Evolutionary conservation across 2,888 invertebrate genomes (phyloP).

Genomic region (Xanthia togata): DNA sequence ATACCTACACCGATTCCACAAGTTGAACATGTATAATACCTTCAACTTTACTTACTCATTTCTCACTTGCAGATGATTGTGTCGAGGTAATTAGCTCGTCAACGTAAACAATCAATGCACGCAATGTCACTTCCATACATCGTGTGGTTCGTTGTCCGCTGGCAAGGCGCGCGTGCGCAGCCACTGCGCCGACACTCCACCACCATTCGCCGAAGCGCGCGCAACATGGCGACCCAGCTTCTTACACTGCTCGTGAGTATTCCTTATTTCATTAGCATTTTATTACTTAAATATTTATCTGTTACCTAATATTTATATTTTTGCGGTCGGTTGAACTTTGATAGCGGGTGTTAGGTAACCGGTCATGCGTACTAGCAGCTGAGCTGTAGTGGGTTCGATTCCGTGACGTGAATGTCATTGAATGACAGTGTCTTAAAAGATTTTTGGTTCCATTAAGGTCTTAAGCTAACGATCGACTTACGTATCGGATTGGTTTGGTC

Average conservation of each 20-base stretch:
- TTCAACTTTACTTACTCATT: slow-evolving; percentile 21
- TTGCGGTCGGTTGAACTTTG: slow-evolving; percentile 46
- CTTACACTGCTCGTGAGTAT: slow-evolving; percentile 80
- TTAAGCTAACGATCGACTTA: slow-evolving; percentile 17
- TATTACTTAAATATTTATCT: slow-evolving; percentile 57
- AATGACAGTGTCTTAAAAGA: slow-evolving; percentile 17
- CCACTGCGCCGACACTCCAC: slow-evolving; percentile 79
- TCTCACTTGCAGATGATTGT: slow-evolving; percentile 37
- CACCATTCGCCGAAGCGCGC: slow-evolving; percentile 83
- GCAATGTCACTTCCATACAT: slow-evolving; percentile 74
- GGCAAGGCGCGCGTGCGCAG: slow-evolving; percentile 80
- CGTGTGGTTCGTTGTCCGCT: slow-evolving; percentile 70
- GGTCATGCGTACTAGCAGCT: slow-evolving; percentile 17
- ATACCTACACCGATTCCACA: background rate
- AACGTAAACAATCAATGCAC: slow-evolving; percentile 58
- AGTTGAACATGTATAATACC: background rate
- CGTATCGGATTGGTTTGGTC: background rate
- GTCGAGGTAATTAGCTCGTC: slow-evolving; percentile 49
- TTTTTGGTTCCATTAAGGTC: slow-evolving; percentile 31
- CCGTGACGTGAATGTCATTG: slow-evolving; percentile 50
- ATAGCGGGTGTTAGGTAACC: slow-evolving; percentile 33
- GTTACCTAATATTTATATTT: slow-evolving; percentile 61
- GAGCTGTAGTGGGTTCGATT: slow-evolving; percentile 44
- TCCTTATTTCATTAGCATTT: slow-evolving; percentile 63
- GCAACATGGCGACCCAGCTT: slow-evolving; percentile 82